phyloP scores from a whole-genome alignment of 2,797 vertebrate species.

The Sebastes goodei region DNA sequence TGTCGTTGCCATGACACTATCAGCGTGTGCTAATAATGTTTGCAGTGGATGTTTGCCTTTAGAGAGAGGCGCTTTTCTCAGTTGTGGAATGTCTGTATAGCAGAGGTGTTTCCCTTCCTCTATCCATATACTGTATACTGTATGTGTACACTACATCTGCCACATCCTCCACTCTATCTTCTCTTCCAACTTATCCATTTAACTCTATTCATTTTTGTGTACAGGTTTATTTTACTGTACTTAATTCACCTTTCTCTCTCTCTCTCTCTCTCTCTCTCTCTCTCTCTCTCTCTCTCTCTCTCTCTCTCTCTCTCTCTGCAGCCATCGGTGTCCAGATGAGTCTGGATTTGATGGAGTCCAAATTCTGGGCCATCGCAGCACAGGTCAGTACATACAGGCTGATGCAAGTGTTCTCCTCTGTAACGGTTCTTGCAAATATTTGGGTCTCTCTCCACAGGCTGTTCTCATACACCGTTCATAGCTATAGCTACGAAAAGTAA shows the following conservation, averaged over 20 bases:
- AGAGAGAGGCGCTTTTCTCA: not conserved
- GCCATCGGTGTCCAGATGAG: slow-evolving; percentile 77
- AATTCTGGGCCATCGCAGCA: slow-evolving; percentile 60
- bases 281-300: slow-evolving; percentile 22
- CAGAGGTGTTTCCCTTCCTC: not conserved
- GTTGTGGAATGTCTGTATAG: not conserved
- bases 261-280: slow-evolving; percentile 11
- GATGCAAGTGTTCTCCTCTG: not conserved
- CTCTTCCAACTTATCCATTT: not conserved
- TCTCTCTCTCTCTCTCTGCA: slow-evolving; percentile 47
- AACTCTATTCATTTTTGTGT: not conserved
- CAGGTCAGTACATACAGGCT: slow-evolving; percentile 58
- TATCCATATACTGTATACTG: not conserved
- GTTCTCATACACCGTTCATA: too few species aligned
- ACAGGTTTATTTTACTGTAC: not conserved
- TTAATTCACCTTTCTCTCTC: not conserved
- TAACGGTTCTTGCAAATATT: too few species aligned
- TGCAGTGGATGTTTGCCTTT: not conserved
- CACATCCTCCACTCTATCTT: not conserved
- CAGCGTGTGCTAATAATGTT: not conserved
- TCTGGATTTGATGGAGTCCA: slow-evolving; percentile 65
- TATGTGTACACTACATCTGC: not conserved
- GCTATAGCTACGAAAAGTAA: too few species aligned
- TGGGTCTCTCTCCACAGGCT: too few species aligned
- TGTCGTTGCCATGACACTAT: slow-evolving; percentile 20